Evolutionary conservation across 2,797 vertebrate species (phyloP), one percentile per base, ranked within the genome.

Genomic region (Phrynocephalus guinanensis): DNA sequence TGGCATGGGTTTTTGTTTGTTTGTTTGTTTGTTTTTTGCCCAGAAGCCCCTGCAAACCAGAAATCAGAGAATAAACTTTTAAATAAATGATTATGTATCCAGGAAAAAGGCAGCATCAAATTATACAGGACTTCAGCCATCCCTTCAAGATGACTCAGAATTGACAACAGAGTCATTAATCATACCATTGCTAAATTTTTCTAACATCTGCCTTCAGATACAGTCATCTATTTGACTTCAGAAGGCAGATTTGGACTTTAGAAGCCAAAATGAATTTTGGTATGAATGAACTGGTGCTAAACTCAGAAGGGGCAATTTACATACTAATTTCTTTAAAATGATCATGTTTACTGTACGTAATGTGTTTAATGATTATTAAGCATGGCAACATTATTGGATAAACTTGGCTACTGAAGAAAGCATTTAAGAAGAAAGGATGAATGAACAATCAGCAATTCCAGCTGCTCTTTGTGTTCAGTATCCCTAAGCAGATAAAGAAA

Each of bases 341-440:
- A 4, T 56, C 72, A 83, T 91, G 56, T 8, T 84, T 20, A 6
- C 86, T 56, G 5, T 28, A 16, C 13, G 6, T 48, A 79, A 83
- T 71, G 70, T 72, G 71, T 72, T 72, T 52, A 18, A 75, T 38
- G 20, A 76, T 16, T 86, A 1, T 71, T 77, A 83, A 48, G 22
- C 10, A 81, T 15, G 83, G 16, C 6, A n/a, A 11, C 72, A 22
- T 79, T 0, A 76, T 91, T 88, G 87, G 66, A 88, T 84, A 87
- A 26, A 86, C n/a, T 70, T 88, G 92, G 20, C 10, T 86, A 90
- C 81, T 76, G 79, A 80, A 71, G 81, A 72, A 11, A 84, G 0
- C 11, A 60, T 1, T 0, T 38, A 0, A 2, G 89, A 22, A 44
- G 90, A 92, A 88, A 79, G 33, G 44, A 72, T n/a, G 16, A 76